Base-by-base conservation (phyloP, 2,113 vertebrate species). In the Pycnonotus jocosus region DNA sequence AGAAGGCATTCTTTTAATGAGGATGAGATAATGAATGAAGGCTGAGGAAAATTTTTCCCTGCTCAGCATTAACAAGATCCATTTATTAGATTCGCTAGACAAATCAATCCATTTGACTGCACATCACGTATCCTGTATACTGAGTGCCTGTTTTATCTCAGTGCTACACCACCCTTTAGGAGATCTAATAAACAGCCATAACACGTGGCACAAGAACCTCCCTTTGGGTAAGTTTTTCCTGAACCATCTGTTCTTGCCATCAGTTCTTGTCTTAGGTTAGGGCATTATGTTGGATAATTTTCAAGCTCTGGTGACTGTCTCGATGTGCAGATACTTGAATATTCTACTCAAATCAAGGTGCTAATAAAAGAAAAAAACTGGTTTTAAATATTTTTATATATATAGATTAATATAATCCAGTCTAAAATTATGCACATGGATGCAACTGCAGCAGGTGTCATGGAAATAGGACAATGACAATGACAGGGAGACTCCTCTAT, bases 51-150 rank as follows among this genome's bases (percentile, higher is more conserved):
- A 69, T 92, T 96, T 96, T 93, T 96, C 95, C 90, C 95, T 94
- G 90, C 93, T 96, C 95, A 97, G 80, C 92, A 92, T 97, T 97
- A 97, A 95, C 90, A 95, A 97, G 94, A 92, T 96, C 54, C 95
- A 93, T 97, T 96, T 97, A 97, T 98, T 98, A 98, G 94, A 97
- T 96, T 97, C 90, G 12, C 95, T 90, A 92, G 86, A 95, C 95
- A 98, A 98, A 98, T 98, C 95, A 98, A 93, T 97, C 95, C 82
- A 96, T 98, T 97, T 97, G 96, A 96, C 94, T 98, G 96, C 98
- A 96, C 54, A 16, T 98, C 98, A 98, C 97, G 97, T 93, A 90
- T 40, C 83, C 91, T 81, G 81, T 93, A 93, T 97, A 96, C 93
- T 54, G 95, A 95, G 96, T 91, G 93, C 91, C 94, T 93, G 85